phyloP scores from a whole-genome alignment of 1,140 invertebrate species.

The Nixonia krombeini region DNA sequence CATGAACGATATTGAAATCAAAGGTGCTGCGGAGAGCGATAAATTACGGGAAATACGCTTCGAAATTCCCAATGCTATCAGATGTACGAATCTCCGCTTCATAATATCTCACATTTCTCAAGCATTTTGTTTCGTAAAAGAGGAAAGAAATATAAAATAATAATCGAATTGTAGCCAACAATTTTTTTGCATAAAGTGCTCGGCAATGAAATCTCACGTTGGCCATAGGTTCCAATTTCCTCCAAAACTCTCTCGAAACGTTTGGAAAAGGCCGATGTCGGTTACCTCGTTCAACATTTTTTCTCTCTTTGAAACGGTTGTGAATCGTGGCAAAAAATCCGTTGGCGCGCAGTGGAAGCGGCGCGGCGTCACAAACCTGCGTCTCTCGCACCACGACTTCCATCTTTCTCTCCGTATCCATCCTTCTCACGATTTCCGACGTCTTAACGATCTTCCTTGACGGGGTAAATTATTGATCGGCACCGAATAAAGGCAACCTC shows the following conservation, averaged over 20 bases:
- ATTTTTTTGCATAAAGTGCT: too few relatives aligned
- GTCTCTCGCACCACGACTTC: conserved; percentile 16
- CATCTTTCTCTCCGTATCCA: conserved; percentile 10
- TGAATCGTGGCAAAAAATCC: conserved; percentile 30
- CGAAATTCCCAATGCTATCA: too few relatives aligned
- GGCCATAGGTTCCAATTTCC: too few relatives aligned
- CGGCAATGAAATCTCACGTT: too few relatives aligned
- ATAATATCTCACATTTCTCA: too few relatives aligned
- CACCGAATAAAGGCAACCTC: conserved; percentile 12
- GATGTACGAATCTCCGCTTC: too few relatives aligned
- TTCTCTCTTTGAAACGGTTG: conserved; percentile 7
- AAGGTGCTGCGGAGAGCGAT: too few relatives aligned
- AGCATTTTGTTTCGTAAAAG: too few relatives aligned
- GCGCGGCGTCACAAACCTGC: not conserved
- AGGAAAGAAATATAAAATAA: too few relatives aligned
- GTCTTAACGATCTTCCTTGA: conserved; percentile 26
- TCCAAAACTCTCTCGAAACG: not conserved
- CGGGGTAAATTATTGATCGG: conserved; percentile 29
- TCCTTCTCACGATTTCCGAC: conserved; percentile 24
- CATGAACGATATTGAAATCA: conserved; percentile 23
- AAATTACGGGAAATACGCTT: conserved; percentile 5
- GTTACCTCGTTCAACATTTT: conserved; percentile 20
- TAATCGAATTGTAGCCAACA: too few relatives aligned
- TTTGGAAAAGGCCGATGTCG: conserved; percentile 10
- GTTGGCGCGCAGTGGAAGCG: conserved; percentile 17